Evolutionary conservation across 2,797 vertebrate genomes (phyloP).

Genomic region (Acipenser ruthenus): DNA sequence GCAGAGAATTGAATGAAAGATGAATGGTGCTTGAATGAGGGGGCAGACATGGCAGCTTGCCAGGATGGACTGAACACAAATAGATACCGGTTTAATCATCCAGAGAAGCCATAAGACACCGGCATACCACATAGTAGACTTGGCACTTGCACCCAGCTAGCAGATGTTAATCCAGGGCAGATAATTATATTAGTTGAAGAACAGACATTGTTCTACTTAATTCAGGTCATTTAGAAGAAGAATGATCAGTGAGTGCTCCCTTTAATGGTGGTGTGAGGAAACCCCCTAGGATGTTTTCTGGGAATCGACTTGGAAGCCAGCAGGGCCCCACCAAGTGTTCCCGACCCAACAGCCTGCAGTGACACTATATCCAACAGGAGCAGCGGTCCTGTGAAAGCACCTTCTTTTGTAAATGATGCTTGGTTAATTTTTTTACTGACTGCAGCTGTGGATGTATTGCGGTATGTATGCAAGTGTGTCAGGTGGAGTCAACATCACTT

Average conservation of each 20-base stretch:
- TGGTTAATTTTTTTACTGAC: no score
- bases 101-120: slow-evolving; percentile 35
- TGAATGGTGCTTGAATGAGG: slow-evolving; percentile 62
- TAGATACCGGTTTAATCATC: slow-evolving; percentile 54
- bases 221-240: slow-evolving; percentile 63
- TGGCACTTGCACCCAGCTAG: slow-evolving; percentile 52
- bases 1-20: slow-evolving; percentile 38
- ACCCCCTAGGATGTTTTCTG: slow-evolving; percentile 42
- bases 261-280: slow-evolving; percentile 40
- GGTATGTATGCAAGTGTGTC: no score
- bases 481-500: no score
- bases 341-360: slow-evolving; percentile 16
- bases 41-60: slow-evolving; percentile 49
- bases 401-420: no score
- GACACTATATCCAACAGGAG: no score
- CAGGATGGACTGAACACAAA: slow-evolving; percentile 59
- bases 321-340: slow-evolving; percentile 37
- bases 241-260: slow-evolving; percentile 47
- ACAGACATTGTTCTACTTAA: slow-evolving; percentile 73
- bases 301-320: slow-evolving; percentile 41
- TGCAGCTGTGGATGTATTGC: no score
- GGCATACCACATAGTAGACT: slow-evolving; percentile 60
- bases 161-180: slow-evolving; percentile 76
- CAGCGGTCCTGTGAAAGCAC: no score
- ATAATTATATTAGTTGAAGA: slow-evolving; percentile 72